These are phyloP conservation scores for Schizopygopsis pylzovi DNA, from an alignment of 2,797 vertebrate species.

Conservation along the genomic window DNA sequence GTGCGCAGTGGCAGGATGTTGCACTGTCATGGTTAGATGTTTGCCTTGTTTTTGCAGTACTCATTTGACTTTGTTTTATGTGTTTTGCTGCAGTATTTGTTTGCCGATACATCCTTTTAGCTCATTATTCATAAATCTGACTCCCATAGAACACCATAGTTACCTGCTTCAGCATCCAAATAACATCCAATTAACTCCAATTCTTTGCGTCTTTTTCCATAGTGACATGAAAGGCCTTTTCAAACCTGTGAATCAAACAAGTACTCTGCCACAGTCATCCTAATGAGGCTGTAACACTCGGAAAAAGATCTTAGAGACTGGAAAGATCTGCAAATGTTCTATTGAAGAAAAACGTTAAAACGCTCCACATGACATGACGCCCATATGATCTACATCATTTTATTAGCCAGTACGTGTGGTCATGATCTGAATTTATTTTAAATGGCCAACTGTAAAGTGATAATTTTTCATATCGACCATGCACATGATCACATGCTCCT, in stretches of 20 bases:
- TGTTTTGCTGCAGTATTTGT: slow-evolving; percentile 16
- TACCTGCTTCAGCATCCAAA: slow-evolving; percentile 41
- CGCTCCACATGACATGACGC: background rate
- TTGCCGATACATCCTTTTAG: slow-evolving; percentile 2
- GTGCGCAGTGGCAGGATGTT: background rate
- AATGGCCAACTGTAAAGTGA: background rate
- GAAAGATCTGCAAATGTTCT: slow-evolving; percentile 27
- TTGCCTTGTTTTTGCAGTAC: background rate
- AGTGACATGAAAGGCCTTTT: slow-evolving; percentile 53
- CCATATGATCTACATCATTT: background rate
- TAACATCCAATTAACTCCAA: slow-evolving; percentile 44
- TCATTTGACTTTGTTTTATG: slow-evolving; percentile 18
- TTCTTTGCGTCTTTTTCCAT: slow-evolving; percentile 28
- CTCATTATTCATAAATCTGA: slow-evolving; percentile 21
- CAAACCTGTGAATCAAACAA: slow-evolving; percentile 48
- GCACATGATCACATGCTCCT: background rate
- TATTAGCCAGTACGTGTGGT: background rate
- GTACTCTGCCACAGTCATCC: slow-evolving; percentile 11
- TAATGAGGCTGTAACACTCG: slow-evolving; percentile 52
- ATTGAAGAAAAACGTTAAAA: background rate
- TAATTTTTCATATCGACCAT: background rate
- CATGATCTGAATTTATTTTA: background rate
- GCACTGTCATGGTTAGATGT: slow-evolving; percentile 21
- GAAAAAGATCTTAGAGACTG: slow-evolving; percentile 30
- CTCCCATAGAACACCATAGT: slow-evolving; percentile 28